Evolutionary conservation across 2,888 invertebrate species (phyloP), one percentile per base, ranked within the genome.

Genomic region (Cephonodes hylas): DNA sequence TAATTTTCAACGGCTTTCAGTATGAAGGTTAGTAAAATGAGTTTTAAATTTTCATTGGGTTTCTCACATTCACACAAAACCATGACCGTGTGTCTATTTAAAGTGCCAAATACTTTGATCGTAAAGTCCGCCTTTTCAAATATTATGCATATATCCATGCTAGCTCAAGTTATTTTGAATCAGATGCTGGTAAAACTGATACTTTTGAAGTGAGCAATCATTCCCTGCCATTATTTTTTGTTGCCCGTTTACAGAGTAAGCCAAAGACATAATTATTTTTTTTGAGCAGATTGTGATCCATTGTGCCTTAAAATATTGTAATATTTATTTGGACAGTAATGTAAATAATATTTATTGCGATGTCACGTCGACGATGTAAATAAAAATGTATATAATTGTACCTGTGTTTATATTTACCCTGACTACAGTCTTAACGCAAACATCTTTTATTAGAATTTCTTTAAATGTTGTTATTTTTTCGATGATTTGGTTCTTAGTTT

Each of bases 321-420:
- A n/a, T 53, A 53, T 53, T 53, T 53, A 53, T 53, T 53, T 31
- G 31, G 53, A 31, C 23, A 13, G 25, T 53, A 53, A 18, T 53
- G 53, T 53, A 53, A 53, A 31, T 53, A 53, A 53, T 53, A 53
- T 53, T 53, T 53, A 53, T 53, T 53, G 31, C 18, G 53, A 53
- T 10, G 10, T 8, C 27, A 7, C 53, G 31, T 53, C 31, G 53
- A 15, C 1, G 27, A 10, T 53, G 53, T 53, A 53, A 53, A 53
- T 53, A 53, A 53, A 38, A 38, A 53, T 10, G 31, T 53, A 18
- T 15, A 18, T 18, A 18, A 31, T 53, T 18, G 8, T 53, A 27
- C 31, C 5, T 53, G 53, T 27, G 27, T 53, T 15, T 53, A 4
- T 38, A 38, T 38, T 38, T 38, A 38, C n/a, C 13, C 13, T 34